Evolutionary conservation across 1,140 invertebrate species (phyloP).

Genomic region (Bilobella aurantiaca): DNA sequence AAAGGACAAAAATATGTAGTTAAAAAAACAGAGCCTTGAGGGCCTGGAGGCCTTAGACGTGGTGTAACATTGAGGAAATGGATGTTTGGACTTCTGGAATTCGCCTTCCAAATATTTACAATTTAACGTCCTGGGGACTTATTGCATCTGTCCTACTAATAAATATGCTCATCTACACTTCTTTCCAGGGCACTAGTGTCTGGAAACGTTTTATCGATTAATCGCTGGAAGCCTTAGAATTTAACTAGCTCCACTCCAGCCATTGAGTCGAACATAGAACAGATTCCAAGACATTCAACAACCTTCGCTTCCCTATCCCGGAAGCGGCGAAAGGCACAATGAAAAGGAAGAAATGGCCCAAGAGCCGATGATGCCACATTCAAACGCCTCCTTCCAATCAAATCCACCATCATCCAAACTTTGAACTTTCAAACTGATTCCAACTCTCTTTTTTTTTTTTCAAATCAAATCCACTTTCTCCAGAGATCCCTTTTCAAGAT

Average conservation of each 20-base stretch:
- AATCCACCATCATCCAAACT: too few relatives aligned
- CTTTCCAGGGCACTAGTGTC: neutral
- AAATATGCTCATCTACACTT: neutral
- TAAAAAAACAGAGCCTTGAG: too few relatives aligned
- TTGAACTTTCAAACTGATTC: too few relatives aligned
- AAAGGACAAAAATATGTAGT: constrained; percentile 24
- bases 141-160: neutral
- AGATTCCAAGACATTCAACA: neutral
- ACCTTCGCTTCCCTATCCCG: neutral
- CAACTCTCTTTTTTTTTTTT: too few relatives aligned
- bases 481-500: too few relatives aligned
- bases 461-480: too few relatives aligned
- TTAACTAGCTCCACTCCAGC: neutral
- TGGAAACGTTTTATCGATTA: neutral
- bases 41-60: too few relatives aligned
- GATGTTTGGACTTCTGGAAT: too few relatives aligned
- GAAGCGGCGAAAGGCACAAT: too few relatives aligned
- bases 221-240: neutral
- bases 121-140: neutral
- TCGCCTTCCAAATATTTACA: neutral
- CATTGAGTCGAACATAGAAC: neutral
- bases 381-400: too few relatives aligned
- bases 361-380: neutral
- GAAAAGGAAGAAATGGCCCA: neutral
- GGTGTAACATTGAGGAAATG: too few relatives aligned